A percentile compares a stretch with the other conserved stretches of the same genome.
Conservation (phyloP, 1,140 invertebrate genomes). For the Centruroides vittatus region DNA sequence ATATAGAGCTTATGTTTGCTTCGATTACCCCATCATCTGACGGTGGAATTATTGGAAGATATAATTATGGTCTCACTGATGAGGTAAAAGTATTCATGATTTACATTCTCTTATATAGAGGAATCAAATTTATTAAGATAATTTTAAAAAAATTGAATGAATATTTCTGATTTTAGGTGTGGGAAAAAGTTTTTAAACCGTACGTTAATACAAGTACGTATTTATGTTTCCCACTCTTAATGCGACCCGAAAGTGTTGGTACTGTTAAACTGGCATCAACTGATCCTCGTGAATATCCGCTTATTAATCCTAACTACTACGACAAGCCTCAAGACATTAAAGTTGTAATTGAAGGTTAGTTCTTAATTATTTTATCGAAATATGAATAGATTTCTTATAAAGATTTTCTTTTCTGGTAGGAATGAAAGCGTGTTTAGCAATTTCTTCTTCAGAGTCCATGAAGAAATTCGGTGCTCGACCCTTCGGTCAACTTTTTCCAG, state of each 20-base stretch:
- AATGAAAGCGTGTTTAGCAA: constrained; percentile 4
- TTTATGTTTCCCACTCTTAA: constrained; percentile 7
- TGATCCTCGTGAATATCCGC: constrained; percentile 51
- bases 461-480: constrained; percentile 52
- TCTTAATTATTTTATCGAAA: no score
- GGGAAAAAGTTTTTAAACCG: no score
- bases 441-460: not conserved
- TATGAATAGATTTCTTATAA: no score
- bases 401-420: not conserved
- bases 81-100: no score
- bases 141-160: no score
- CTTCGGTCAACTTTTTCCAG: constrained; percentile 51
- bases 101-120: no score
- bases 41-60: no score
- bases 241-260: constrained; percentile 33
- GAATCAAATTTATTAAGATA: no score
- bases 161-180: no score
- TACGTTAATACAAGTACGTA: not conserved
- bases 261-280: constrained; percentile 43
- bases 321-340: constrained; percentile 48
- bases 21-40: no score
- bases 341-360: constrained; percentile 46
- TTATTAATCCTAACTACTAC: constrained; percentile 69
- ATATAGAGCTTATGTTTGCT: no score
- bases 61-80: no score